A percentile compares a stretch with the other conserved stretches of the same genome.
phyloP scores from a whole-genome alignment of 2,113 vertebrate genomes.

The Lophura nycthemera region DNA sequence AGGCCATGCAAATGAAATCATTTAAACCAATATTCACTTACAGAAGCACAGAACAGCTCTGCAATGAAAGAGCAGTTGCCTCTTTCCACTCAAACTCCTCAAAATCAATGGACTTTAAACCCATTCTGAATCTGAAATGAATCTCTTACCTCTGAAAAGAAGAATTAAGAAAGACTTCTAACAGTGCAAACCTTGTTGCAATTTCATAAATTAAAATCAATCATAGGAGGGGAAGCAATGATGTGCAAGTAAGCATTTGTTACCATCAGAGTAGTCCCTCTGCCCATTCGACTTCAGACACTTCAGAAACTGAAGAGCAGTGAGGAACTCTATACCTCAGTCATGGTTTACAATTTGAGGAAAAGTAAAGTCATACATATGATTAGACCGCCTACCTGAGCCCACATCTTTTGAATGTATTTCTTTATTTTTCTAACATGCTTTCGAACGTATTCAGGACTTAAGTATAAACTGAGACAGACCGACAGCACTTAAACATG shows the following conservation, averaged over 20 bases:
- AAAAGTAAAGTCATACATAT: neutral
- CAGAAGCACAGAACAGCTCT: neutral
- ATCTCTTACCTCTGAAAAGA: neutral
- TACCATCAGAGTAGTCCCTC: neutral
- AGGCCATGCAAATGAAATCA: neutral
- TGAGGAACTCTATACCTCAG: rapidly evolving
- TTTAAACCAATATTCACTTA: neutral
- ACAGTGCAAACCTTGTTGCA: neutral
- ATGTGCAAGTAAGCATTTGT: neutral
- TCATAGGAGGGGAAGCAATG: neutral
- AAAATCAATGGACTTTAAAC: neutral
- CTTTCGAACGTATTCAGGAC: neutral
- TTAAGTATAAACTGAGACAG: neutral
- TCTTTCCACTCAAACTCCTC: neutral
- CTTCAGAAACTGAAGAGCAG: neutral
- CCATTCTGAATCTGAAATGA: neutral
- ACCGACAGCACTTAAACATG: neutral
- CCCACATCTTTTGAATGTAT: rapidly evolving
- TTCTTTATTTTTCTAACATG: no score
- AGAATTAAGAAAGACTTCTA: neutral
- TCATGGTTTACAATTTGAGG: neutral
- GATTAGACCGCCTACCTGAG: neutral
- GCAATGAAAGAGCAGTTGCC: neutral
- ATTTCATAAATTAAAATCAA: neutral
- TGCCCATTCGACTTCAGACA: neutral